phyloP scores from a whole-genome alignment of 1,140 invertebrate species.

The Gryllus bimaculatus region DNA sequence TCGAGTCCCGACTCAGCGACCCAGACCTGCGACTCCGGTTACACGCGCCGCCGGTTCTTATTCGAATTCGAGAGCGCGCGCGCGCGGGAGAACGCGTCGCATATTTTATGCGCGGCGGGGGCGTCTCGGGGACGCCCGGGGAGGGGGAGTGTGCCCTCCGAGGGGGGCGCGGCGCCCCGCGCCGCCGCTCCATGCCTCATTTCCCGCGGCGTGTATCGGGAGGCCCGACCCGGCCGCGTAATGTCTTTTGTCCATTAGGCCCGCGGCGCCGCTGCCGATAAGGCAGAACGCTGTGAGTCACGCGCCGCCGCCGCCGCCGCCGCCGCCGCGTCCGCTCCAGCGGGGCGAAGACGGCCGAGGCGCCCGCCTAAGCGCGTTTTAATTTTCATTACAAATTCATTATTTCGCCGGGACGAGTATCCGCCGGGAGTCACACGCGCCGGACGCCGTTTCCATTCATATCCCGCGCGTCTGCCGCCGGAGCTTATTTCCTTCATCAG shows the following conservation, averaged over 20 bases:
- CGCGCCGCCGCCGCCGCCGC: too few species aligned
- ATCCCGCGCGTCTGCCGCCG: neutral
- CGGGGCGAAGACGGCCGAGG: neutral
- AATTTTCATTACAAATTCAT: constrained; percentile 6
- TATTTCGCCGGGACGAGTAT: neutral
- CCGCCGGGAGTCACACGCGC: neutral
- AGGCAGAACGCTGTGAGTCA: neutral
- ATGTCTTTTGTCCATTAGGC: neutral
- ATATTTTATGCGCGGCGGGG: neutral
- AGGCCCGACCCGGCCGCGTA: neutral
- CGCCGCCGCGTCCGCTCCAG: too few species aligned
- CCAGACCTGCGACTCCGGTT: too few species aligned
- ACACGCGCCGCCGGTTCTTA: too few species aligned
- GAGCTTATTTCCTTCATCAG: neutral
- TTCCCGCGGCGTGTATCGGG: neutral
- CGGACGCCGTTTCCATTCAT: neutral
- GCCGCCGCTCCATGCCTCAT: neutral
- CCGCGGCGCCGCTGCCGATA: neutral
- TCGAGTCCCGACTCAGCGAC: too few species aligned
- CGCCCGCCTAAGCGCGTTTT: neutral
- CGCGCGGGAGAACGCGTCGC: neutral
- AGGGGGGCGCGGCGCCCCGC: neutral
- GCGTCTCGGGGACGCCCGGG: neutral
- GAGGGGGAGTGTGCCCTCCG: neutral
- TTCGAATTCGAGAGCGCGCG: too few species aligned